These are phyloP conservation scores for Crotalus helleri DNA, from an alignment of 2,113 vertebrate genomes.

Conservation along the genomic window DNA sequence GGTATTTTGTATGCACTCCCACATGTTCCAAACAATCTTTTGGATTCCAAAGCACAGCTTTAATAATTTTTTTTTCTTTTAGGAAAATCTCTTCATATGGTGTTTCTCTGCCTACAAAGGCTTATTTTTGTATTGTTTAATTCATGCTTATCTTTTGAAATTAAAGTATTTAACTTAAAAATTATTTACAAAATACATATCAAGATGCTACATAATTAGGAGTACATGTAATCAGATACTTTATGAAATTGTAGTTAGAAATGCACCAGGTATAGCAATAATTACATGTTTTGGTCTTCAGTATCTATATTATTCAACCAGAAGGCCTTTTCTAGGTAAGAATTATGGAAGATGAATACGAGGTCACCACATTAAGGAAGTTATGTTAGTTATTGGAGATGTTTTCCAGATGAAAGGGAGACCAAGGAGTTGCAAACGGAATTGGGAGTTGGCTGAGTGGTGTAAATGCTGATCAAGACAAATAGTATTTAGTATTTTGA, in stretches of 20 bases:
- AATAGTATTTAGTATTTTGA: neutral
- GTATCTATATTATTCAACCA: neutral
- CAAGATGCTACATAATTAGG: neutral
- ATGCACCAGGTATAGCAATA: neutral
- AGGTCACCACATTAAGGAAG: neutral
- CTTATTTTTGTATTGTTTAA: neutral
- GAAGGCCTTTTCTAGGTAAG: neutral
- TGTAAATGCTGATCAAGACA: neutral
- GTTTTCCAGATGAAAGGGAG: neutral
- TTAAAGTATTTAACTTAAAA: neutral
- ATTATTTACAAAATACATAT: neutral
- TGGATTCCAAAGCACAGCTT: neutral
- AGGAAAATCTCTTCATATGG: neutral
- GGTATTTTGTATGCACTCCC: neutral
- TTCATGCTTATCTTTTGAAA: neutral
- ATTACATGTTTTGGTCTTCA: neutral
- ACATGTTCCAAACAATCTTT: neutral
- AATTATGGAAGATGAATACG: neutral
- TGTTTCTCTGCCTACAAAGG: neutral
- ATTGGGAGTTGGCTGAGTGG: neutral
- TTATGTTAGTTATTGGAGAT: neutral
- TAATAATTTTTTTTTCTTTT: neutral
- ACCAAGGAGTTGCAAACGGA: neutral
- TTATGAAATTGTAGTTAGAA: neutral
- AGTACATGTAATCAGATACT: neutral